Base-by-base conservation (phyloP, 2,113 vertebrate species). In the Micromys minutus region DNA sequence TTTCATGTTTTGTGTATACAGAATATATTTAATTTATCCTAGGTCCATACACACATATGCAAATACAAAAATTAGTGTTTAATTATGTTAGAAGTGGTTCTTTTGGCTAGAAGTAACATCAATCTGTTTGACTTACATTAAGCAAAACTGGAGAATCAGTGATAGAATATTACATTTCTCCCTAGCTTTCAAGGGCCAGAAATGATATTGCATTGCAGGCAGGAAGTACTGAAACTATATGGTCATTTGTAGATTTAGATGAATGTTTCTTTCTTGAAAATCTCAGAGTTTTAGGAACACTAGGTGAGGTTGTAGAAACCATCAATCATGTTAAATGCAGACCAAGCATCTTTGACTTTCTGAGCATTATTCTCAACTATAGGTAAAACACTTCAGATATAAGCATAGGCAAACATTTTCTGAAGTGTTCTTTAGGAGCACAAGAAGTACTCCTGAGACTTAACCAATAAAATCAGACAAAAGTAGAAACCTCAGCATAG, bases 81-180 rank as follows among this genome's bases (percentile, higher is more conserved):
- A 76, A 75, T 91, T 91, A 63, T 80, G 17, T 71, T 83, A 87
- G 47, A 91, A 93, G 10, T 81, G 45, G 3, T 93, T 91, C 65
- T 86, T 93, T 94, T 84, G 79, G 69, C 86, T 87, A 76, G 1
- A 88, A 76, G 16, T 86, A 89, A 47, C 3, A 50, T 1, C 45
- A 47, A 94, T 71, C 45, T 85, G 9, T 24, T 87, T 61, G 65
- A 92, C 26, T 1, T 76, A 65, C 5, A 45, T 86, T 72, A 93
- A 77, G 15, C 10, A 96, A 94, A 96, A 63, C 63, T 76, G 36
- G 17, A 19, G 10, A 80, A 67, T 87, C 86, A 55, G 50, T 94
- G 19, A 89, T 80, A 87, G 7, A 7, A 45, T 94, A 80, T 72
- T 67, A 59, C 63, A 81, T 15, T 61, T 34, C 47, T 65, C 75